These are phyloP conservation scores for Notodonta dromedarius DNA, from an alignment of 2,888 invertebrate species.

Conservation along the genomic window DNA sequence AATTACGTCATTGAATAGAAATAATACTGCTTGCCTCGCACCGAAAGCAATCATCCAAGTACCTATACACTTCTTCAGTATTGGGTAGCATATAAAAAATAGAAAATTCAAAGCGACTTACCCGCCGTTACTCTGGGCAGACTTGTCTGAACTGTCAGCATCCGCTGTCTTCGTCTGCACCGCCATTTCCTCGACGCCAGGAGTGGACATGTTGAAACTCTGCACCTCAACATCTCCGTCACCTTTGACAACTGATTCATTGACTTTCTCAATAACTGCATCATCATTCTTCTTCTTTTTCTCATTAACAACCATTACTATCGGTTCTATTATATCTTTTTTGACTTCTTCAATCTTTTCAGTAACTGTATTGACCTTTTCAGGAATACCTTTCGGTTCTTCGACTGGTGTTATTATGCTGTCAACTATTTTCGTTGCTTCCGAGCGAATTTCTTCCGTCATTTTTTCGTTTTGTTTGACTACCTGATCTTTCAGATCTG, in stretches of 20 bases:
- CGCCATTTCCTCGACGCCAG: conserved; percentile 56
- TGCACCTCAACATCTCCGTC: conserved; percentile 85
- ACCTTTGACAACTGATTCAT: conserved; percentile 80
- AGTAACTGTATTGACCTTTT: conserved; percentile 19
- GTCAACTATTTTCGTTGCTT: conserved; percentile 73
- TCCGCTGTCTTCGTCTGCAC: conserved; percentile 57
- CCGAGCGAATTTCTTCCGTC: conserved; percentile 64
- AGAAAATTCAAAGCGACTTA: conserved; percentile 47
- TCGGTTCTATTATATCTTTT: conserved; percentile 66
- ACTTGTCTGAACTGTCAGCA: conserved; percentile 67
- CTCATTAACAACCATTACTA: conserved; percentile 74
- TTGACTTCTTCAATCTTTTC: conserved; percentile 42
- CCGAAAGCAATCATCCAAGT: too few relatives aligned
- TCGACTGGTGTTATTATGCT: conserved; percentile 79
- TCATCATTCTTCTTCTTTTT: conserved; percentile 62
- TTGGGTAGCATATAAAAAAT: too few relatives aligned
- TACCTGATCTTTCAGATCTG: conserved; percentile 59
- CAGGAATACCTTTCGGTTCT: conserved; percentile 52
- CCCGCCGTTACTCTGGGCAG: conserved; percentile 77
- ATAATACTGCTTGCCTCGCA: too few relatives aligned
- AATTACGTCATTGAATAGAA: too few relatives aligned
- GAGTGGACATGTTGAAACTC: conserved; percentile 81
- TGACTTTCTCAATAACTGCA: conserved; percentile 60
- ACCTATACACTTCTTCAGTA: too few relatives aligned
- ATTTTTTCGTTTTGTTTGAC: conserved; percentile 60